A percentile compares a stretch with the other conserved stretches of the same genome.
phyloP scores from a whole-genome alignment of 2,797 vertebrate genomes.

The Microchirus variegatus region DNA sequence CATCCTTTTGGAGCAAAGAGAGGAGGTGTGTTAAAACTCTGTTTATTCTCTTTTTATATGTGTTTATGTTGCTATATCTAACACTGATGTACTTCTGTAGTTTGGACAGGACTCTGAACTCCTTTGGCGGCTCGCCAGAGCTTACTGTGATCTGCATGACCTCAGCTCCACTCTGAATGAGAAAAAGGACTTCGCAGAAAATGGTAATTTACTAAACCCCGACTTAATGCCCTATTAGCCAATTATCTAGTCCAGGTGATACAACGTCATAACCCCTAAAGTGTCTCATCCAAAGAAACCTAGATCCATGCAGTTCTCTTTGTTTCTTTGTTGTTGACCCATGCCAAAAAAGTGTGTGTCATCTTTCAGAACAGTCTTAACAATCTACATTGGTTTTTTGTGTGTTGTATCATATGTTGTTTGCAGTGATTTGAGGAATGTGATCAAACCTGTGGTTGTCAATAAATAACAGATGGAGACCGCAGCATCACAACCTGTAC shows the following conservation, averaged over 20 bases:
- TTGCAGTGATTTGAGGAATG: neutral
- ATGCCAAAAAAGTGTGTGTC: neutral
- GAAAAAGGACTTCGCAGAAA: constrained; percentile 86
- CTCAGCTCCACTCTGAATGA: constrained; percentile 83
- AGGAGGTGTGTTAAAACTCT: constrained; percentile 79
- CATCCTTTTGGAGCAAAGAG: constrained; percentile 82
- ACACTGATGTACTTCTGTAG: constrained; percentile 65
- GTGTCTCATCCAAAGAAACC: constrained; percentile 6
- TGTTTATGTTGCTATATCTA: neutral
- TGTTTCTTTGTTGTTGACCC: neutral
- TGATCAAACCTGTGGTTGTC: too few species aligned
- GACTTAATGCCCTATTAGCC: constrained; percentile 8
- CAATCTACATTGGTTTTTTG: neutral
- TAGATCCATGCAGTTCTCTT: neutral
- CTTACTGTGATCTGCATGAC: constrained; percentile 90
- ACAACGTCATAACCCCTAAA: constrained; percentile 1
- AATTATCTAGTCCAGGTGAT: neutral
- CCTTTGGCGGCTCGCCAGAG: constrained; percentile 91
- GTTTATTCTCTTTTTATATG: too few species aligned
- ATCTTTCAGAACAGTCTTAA: neutral
- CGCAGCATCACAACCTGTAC: neutral
- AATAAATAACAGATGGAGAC: too few species aligned
- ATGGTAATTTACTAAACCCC: constrained; percentile 78
- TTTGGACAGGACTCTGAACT: constrained; percentile 84
- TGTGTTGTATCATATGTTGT: too few species aligned